These are phyloP conservation scores for Lerema accius DNA, from an alignment of 1,140 invertebrate species.

Conservation along the genomic window DNA sequence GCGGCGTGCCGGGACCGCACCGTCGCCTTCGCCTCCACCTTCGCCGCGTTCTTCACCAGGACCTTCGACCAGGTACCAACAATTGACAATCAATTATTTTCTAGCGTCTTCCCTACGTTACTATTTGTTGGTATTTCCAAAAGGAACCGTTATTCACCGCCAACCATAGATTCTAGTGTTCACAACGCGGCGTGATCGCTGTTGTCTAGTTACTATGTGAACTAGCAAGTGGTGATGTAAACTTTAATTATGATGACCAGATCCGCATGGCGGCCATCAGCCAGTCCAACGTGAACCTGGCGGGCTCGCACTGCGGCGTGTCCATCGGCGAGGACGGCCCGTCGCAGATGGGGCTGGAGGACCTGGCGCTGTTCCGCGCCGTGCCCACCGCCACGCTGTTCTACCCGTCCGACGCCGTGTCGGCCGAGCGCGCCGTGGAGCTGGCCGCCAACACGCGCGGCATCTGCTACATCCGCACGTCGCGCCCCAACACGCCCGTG, in stretches of 20 bases:
- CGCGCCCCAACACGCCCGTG: conserved; percentile 94
- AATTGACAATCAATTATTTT: too few relatives aligned
- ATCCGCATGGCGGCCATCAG: conserved; percentile 99
- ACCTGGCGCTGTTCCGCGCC: conserved; percentile 97
- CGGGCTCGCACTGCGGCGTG: conserved; percentile 97
- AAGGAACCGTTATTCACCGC: too few relatives aligned
- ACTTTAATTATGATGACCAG: too few relatives aligned
- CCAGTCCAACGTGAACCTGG: conserved; percentile 98
- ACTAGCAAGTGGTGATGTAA: too few relatives aligned
- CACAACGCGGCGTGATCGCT: too few relatives aligned
- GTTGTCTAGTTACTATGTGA: too few relatives aligned
- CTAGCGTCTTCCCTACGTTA: too few relatives aligned
- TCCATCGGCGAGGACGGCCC: conserved; percentile 99
- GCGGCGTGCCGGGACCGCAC: conserved; percentile 94
- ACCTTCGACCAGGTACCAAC: conserved; percentile 96
- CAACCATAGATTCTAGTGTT: too few relatives aligned
- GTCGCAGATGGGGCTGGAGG: conserved; percentile 99
- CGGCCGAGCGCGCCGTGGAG: conserved; percentile 96
- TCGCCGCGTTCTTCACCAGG: conserved; percentile 98
- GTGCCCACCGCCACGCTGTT: conserved; percentile 97
- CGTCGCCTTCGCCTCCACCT: conserved; percentile 97
- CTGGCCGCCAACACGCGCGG: conserved; percentile 97
- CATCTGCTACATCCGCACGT: conserved; percentile 98
- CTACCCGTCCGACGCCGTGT: conserved; percentile 98
- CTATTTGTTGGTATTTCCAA: too few relatives aligned